A percentile compares a stretch with the other conserved stretches of the same genome.
These are phyloP conservation scores for Spodoptera frugiperda DNA, from an alignment of 1,140 invertebrate genomes.

Conservation along the genomic window DNA sequence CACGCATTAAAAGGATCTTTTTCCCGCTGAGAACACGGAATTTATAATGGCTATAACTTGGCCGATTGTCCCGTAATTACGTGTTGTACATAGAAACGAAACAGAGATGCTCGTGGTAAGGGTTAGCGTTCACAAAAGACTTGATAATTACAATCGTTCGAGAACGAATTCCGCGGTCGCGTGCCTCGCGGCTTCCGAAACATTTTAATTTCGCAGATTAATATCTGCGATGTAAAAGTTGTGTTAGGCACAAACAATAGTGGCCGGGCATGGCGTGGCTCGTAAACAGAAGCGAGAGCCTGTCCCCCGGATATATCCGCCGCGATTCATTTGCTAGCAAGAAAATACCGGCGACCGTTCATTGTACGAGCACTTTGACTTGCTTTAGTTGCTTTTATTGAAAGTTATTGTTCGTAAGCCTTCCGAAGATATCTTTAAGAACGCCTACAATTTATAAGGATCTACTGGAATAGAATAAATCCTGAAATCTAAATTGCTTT, in stretches of 20 bases:
- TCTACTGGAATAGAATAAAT: background rate
- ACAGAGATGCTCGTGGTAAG: slow-evolving; percentile 2
- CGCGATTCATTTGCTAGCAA: slow-evolving; percentile 52
- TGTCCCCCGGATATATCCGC: slow-evolving; percentile 49
- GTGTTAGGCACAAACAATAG: slow-evolving; percentile 62
- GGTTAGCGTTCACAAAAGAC: slow-evolving; percentile 39
- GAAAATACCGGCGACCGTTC: slow-evolving; percentile 49
- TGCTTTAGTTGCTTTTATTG: slow-evolving; percentile 41
- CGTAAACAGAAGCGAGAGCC: slow-evolving; percentile 49
- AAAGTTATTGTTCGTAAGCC: slow-evolving; percentile 29
- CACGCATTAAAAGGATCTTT: slow-evolving; percentile 77
- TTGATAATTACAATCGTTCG: slow-evolving; percentile 36
- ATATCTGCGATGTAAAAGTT: slow-evolving; percentile 58
- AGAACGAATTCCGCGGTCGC: slow-evolving; percentile 21
- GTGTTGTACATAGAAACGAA: slow-evolving; percentile 51
- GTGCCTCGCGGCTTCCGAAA: slow-evolving; percentile 43
- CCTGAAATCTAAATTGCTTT: no score
- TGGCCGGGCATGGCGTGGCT: slow-evolving; percentile 46
- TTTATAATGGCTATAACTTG: slow-evolving; percentile 77
- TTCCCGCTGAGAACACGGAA: slow-evolving; percentile 67
- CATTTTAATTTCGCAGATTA: slow-evolving; percentile 59
- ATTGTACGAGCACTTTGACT: slow-evolving; percentile 40
- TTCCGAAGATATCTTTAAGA: background rate
- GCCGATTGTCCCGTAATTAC: slow-evolving; percentile 68
- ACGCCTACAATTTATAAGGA: slow-evolving; percentile 31